These are phyloP conservation scores for Onychorhynchus coronatus DNA, from an alignment of 2,113 vertebrate species.

Conservation along the genomic window DNA sequence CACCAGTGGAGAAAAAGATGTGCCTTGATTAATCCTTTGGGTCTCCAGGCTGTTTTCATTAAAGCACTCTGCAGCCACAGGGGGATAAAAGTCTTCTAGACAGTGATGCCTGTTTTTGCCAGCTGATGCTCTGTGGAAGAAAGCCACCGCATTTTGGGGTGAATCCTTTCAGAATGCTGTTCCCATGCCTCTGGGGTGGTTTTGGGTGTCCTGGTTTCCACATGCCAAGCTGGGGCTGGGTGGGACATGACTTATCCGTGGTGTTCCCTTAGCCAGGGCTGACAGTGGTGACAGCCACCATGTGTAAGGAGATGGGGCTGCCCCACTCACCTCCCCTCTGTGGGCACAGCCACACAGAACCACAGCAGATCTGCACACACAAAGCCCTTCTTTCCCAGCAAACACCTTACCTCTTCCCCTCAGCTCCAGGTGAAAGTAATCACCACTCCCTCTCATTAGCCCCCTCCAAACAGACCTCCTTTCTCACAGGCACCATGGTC, in stretches of 20 bases:
- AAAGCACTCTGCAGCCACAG: background rate
- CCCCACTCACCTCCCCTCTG: background rate
- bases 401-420: background rate
- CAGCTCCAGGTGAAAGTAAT: background rate
- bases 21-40: background rate
- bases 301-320: rapidly evolving
- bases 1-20: rapidly evolving
- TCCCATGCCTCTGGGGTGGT: rapidly evolving
- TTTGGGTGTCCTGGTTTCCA: background rate
- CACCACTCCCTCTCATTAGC: background rate
- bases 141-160: background rate
- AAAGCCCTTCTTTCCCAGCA: background rate
- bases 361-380: background rate
- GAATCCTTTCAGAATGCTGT: rapidly evolving
- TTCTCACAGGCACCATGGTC: background rate
- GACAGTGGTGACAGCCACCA: background rate
- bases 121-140: background rate
- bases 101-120: rapidly evolving
- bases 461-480: background rate
- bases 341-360: rapidly evolving
- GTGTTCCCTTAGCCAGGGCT: background rate
- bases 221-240: rapidly evolving
- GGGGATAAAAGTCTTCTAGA: background rate
- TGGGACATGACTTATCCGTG: rapidly evolving
- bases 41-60: background rate